Percentiles rank a stretch among this genome's conserved stretches.
These are phyloP conservation scores for Scartelaos histophorus DNA, from an alignment of 2,113 vertebrate species.

Conservation along the genomic window DNA sequence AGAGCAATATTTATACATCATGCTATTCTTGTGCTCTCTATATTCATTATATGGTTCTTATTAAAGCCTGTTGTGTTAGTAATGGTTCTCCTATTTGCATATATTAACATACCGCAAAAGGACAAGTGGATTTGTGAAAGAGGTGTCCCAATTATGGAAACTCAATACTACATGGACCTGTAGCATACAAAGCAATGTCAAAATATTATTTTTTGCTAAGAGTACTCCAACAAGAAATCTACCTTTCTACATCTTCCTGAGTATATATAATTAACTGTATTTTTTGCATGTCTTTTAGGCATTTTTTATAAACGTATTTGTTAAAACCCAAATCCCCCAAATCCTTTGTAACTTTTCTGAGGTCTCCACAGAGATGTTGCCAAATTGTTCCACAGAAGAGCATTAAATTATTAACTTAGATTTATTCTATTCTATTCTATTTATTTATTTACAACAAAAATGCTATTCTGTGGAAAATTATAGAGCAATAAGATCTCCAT, in stretches of 20 bases:
- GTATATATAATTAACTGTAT: not conserved
- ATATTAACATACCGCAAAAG: conserved; percentile 65
- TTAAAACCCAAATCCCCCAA: too few relatives aligned
- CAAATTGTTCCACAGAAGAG: too few relatives aligned
- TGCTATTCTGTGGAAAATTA: too few relatives aligned
- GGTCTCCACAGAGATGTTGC: too few relatives aligned
- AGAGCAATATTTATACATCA: not conserved
- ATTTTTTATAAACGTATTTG: not conserved
- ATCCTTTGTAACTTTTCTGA: too few relatives aligned
- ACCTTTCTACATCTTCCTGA: not conserved
- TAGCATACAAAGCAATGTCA: not conserved
- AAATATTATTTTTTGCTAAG: not conserved
- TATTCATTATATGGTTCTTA: conserved; percentile 22
- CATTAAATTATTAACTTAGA: too few relatives aligned
- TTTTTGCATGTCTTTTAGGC: not conserved
- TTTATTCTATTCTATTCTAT: too few relatives aligned
- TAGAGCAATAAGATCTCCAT: not conserved
- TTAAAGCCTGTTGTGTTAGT: conserved; percentile 62
- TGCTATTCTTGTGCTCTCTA: not conserved
- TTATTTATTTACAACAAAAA: too few relatives aligned
- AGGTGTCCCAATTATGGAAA: conserved; percentile 35
- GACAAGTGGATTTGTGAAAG: conserved; percentile 60
- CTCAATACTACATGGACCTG: conserved; percentile 12
- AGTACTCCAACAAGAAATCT: not conserved
- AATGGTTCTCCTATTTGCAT: conserved; percentile 50